A percentile compares a stretch with the other conserved stretches of the same genome.
Conservation (phyloP, 2,888 invertebrate species). For the Oxyteleia sp. region DNA sequence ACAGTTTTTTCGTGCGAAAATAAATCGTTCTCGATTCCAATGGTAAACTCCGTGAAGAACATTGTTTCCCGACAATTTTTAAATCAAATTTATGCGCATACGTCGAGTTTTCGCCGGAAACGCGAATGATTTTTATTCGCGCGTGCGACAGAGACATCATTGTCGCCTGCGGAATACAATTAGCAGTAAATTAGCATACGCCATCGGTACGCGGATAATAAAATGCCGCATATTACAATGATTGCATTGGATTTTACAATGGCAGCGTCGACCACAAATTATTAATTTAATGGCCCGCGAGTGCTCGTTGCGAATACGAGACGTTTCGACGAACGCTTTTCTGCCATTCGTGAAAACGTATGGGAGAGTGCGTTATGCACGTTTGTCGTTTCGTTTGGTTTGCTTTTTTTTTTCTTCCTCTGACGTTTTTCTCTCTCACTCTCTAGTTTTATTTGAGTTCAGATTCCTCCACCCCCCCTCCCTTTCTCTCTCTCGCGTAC, state of each 20-base stretch:
- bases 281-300: slow-evolving; percentile 86
- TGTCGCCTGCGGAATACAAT: slow-evolving; percentile 87
- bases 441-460: too few species aligned
- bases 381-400: slow-evolving; percentile 25
- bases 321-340: slow-evolving; percentile 55
- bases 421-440: too few species aligned
- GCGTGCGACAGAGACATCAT: slow-evolving; percentile 83
- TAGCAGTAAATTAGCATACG: slow-evolving; percentile 88
- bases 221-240: slow-evolving; percentile 87
- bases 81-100: slow-evolving; percentile 1
- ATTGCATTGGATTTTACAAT: slow-evolving; percentile 87
- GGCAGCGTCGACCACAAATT: slow-evolving; percentile 87
- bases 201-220: slow-evolving; percentile 81
- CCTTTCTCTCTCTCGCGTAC: too few species aligned
- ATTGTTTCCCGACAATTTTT: background rate
- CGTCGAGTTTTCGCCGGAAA: slow-evolving; percentile 41
- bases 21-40: too few species aligned
- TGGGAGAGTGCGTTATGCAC: slow-evolving; percentile 10
- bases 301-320: slow-evolving; percentile 37
- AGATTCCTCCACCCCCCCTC: too few species aligned
- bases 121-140: slow-evolving; percentile 68
- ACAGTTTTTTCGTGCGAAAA: too few species aligned
- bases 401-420: too few species aligned
- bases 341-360: slow-evolving; percentile 45
- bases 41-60: background rate